Evolutionary conservation across 2,888 invertebrate species (phyloP), one percentile per base, ranked within the genome.

Genomic region (Anticlea derivata): DNA sequence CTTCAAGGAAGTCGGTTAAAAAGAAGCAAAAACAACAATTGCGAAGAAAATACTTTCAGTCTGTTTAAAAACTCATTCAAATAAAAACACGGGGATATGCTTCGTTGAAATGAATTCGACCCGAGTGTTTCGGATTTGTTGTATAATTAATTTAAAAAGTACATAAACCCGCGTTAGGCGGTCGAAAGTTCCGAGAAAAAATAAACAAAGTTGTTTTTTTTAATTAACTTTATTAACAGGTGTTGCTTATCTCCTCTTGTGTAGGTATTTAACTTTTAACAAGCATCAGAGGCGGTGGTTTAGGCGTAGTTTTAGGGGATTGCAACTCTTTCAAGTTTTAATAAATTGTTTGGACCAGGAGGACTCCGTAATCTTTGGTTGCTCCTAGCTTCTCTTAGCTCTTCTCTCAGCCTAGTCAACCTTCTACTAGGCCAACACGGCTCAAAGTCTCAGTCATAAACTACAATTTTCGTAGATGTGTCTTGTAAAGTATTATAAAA

Each of bases 191-290:
- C n/a, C 26, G 37, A 33, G 26, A 37, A 48, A 54, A 43, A 17
- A 46, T 30, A 41, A 52, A 49, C 35, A 39, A 55, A 53, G 33
- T 58, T 53, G 23, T 45, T 30, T 50, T 47, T 23, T 52, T 53
- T 56, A 59, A 58, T 58, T 55, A 58, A 55, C 53, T 59, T 59
- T 48, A 51, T 31, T 41, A 12, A 8, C 46, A 46, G 51, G 37
- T 41, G 51, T 35, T 34, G 35, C 46, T 51, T 47, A 33, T 34
- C 27, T 39, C 7, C 10, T 24, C 24, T 24, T 40, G 41, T 38
- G 23, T 41, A n/a, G n/a, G n/a, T n/a, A 35, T 39, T 40, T 20
- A 51, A 46, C 46, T 41, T 46, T 46, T 47, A 35, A 35, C 30
- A 22, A 31, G 22, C 31, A 11, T 13, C 34, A 40, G 39, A 34